These are phyloP conservation scores for Aphrophora alni DNA, from an alignment of 2,888 invertebrate species.

Conservation along the genomic window DNA sequence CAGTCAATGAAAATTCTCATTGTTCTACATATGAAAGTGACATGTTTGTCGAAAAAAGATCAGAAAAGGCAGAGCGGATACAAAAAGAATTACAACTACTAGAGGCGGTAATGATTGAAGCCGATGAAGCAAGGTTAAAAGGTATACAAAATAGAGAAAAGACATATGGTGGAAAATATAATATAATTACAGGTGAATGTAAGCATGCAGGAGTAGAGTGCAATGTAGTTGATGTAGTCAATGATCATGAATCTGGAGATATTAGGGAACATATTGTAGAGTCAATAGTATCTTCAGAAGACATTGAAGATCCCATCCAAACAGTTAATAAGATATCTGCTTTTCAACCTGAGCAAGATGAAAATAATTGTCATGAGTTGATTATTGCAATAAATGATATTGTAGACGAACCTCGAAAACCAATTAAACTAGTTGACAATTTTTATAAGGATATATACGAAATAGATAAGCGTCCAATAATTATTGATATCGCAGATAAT, in stretches of 20 bases:
- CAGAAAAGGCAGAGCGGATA: neutral
- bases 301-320: neutral
- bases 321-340: neutral
- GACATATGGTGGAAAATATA: neutral
- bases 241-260: neutral
- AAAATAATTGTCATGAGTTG: neutral
- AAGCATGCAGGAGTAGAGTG: neutral
- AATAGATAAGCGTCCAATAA: neutral
- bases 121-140: conserved; percentile 30
- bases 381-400: neutral
- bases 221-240: neutral
- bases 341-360: neutral
- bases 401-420: neutral
- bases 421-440: neutral
- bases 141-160: conserved; percentile 27
- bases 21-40: neutral
- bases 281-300: neutral
- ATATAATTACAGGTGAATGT: neutral
- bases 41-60: neutral
- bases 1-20: neutral
- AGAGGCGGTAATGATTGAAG: conserved; percentile 21
- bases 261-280: neutral
- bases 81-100: conserved; percentile 10
- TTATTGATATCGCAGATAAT: neutral
- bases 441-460: neutral